Evolutionary conservation across 2,113 vertebrate genomes (phyloP).

Genomic region (Mustela nigripes): DNA sequence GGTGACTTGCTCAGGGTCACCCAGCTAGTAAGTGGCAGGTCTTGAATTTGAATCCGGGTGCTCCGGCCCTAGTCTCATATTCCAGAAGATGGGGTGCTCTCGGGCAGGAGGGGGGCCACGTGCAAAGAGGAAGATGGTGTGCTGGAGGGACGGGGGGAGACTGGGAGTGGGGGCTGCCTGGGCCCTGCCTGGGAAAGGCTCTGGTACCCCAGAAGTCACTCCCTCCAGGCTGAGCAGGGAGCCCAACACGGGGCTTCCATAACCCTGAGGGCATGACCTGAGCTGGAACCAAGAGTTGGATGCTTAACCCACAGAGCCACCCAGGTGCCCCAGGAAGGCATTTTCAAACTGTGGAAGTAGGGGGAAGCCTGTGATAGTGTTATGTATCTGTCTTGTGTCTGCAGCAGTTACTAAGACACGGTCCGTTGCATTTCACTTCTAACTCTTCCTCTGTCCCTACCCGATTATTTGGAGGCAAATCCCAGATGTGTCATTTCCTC

Average conservation of each 20-base stretch:
- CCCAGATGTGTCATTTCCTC: not conserved
- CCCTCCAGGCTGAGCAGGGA: not conserved
- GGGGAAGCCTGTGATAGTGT: rapidly evolving
- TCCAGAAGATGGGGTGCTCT: no score
- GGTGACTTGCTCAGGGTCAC: not conserved
- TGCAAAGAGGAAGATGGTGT: rapidly evolving
- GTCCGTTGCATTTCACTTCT: not conserved
- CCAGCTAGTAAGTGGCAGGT: not conserved
- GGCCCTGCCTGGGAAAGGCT: not conserved
- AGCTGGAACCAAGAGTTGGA: not conserved
- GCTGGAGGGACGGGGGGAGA: not conserved
- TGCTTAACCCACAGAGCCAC: not conserved
- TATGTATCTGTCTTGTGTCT: rapidly evolving
- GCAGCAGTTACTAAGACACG: rapidly evolving
- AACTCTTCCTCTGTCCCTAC: not conserved
- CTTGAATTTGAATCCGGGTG: not conserved
- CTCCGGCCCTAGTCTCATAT: not conserved
- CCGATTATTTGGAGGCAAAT: not conserved
- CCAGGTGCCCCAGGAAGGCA: not conserved
- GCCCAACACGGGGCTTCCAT: not conserved
- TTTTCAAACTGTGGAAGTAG: not conserved
- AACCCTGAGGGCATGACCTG: not conserved
- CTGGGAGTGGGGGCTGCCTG: not conserved
- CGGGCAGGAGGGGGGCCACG: rapidly evolving
- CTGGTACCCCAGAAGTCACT: not conserved